Evolutionary conservation across 2,113 vertebrate species (phyloP).

Genomic region (Lates calcarifer): DNA sequence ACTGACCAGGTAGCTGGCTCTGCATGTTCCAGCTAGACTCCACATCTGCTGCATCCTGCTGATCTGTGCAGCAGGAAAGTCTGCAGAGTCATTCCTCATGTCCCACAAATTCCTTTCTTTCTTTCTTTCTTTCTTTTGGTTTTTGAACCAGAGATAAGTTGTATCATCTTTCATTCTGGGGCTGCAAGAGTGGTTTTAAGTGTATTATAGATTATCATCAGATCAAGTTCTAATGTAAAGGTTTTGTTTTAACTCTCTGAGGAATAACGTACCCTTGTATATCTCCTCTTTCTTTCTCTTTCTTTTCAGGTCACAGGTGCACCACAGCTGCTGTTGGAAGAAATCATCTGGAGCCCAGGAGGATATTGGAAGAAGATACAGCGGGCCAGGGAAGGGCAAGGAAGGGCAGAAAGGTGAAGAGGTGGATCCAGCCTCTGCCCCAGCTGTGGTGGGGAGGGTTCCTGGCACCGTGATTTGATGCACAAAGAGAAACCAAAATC

Average conservation of each 20-base stretch:
- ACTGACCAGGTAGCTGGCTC: slow-evolving; percentile 60
- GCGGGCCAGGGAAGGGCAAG: slow-evolving; percentile 38
- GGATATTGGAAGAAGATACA: slow-evolving; percentile 24
- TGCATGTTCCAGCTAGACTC: slow-evolving; percentile 50
- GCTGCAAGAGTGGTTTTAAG: slow-evolving; percentile 17
- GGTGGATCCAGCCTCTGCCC: slow-evolving; percentile 48
- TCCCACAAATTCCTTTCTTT: slow-evolving; percentile 7
- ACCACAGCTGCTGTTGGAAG: slow-evolving; percentile 54
- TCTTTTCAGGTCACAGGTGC: slow-evolving; percentile 69
- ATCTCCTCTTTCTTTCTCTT: slow-evolving; percentile 36
- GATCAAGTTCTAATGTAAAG: slow-evolving; percentile 23
- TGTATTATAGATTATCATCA: slow-evolving; percentile 31
- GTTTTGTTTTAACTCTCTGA: slow-evolving; percentile 15
- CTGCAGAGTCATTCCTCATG: slow-evolving; percentile 51
- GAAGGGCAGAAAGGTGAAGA: slow-evolving; percentile 52
- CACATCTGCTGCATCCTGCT: slow-evolving; percentile 76
- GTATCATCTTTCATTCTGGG: slow-evolving; percentile 39
- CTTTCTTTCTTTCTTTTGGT: too few relatives aligned
- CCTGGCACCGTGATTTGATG: slow-evolving; percentile 90
- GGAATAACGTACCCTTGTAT: slow-evolving; percentile 32
- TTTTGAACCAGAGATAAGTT: slow-evolving; percentile 19
- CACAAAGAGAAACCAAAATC: slow-evolving; percentile 87
- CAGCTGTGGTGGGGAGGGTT: slow-evolving; percentile 86
- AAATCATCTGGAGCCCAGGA: slow-evolving; percentile 58
- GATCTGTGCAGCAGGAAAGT: slow-evolving; percentile 49